Evolutionary conservation across 2,888 invertebrate genomes (phyloP), one percentile per base, ranked within the genome.

Genomic region (Morpho helenor): DNA sequence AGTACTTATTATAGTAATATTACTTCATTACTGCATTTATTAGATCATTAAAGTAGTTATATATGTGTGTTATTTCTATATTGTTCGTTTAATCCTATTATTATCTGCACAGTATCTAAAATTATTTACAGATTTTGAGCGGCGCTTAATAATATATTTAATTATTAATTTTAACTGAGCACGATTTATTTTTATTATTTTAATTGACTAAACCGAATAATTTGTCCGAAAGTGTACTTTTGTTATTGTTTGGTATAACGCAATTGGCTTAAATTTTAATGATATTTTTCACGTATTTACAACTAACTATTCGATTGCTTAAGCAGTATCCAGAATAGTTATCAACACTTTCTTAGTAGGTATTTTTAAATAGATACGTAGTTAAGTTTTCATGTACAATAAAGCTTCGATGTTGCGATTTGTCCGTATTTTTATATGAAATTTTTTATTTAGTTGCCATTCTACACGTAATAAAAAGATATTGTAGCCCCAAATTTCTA

Each of bases 211-310:
- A 16, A 58, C 52, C 8, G 7, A 51, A 22, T 41, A 44, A 46
- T 52, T 41, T 47, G 10, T 42, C 10, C 47, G 31, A 50, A 45
- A 42, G 23, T 59, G 52, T 59, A 58, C 40, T 59, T 59, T 59
- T 64, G 63, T 63, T 66, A 66, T 64, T 66, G 66, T 66, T 66
- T 65, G 66, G 66, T 63, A 63, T 65, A 56, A 42, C 56, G 61
- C 50, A 51, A 62, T 62, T 59, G 52, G 59, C 50, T 53, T 54
- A 39, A 49, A 50, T 45, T 50, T 42, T 22, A 54, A 48, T 10
- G 10, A 43, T 8, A 43, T 43, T 43, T 43, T 31, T 31, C 31
- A 31, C 31, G 31, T 31, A 31, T 31, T 31, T 31, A 31, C 31
- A 31, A 31, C 2, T 31, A 31, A 31, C 31, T 31, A 31, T 31